Conservation (phyloP, 2,888 invertebrate species). For the Plutella xylostella region DNA sequence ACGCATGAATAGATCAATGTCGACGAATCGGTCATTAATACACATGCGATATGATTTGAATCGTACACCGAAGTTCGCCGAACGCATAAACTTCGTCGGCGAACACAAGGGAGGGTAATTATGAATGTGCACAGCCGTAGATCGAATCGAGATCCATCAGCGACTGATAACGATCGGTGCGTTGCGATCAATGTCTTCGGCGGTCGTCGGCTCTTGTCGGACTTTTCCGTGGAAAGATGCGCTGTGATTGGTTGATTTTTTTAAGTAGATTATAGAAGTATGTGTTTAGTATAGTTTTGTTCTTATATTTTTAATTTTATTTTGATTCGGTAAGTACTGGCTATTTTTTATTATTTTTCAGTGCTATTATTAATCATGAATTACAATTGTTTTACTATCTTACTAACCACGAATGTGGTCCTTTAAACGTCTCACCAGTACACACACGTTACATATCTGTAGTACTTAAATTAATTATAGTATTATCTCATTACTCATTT, state of each 20-base stretch:
- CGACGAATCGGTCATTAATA: no score
- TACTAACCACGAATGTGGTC: neutral
- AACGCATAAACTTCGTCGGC: neutral
- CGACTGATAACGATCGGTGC: conserved; percentile 3
- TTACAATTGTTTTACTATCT: neutral
- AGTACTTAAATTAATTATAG: neutral
- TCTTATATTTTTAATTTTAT: no score
- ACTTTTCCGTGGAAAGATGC: no score
- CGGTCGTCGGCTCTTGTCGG: neutral
- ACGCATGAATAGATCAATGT: no score
- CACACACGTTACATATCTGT: neutral
- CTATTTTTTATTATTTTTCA: no score
- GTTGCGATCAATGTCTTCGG: conserved; percentile 9
- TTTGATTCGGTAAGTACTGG: no score
- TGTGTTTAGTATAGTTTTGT: no score
- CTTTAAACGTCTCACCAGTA: neutral
- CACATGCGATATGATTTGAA: no score
- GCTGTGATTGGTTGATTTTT: no score
- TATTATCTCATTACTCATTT: neutral
- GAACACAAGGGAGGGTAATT: neutral
- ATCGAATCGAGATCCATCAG: conserved; percentile 5
- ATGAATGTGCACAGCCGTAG: conserved; percentile 3
- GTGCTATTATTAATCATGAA: no score
- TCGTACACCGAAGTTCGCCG: no score
- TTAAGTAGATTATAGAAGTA: no score